Conservation (phyloP, 1,140 invertebrate species). For the Metopolophium dirhodum region DNA sequence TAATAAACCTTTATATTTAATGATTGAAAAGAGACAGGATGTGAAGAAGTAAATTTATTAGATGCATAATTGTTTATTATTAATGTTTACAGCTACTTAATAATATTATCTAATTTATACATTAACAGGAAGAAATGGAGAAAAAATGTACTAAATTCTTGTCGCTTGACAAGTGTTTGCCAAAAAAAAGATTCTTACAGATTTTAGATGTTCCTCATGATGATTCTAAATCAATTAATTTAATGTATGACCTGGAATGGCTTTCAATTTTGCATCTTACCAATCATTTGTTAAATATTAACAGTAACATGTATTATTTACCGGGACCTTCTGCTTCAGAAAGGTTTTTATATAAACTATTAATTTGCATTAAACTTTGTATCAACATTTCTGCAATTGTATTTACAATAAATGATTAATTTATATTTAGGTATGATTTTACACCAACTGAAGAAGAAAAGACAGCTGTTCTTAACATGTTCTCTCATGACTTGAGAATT, state of each 20-base stretch:
- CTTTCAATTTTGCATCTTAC: conserved; percentile 84
- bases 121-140: conserved; percentile 1
- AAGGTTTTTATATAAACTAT: conserved; percentile 65
- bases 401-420: neutral
- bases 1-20: neutral
- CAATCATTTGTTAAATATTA: conserved; percentile 84
- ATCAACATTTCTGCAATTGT: neutral
- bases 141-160: conserved; percentile 71
- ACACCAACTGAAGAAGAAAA: conserved; percentile 79
- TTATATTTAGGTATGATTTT: conserved; percentile 72
- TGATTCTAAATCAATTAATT: conserved; percentile 66
- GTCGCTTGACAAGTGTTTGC: conserved; percentile 95
- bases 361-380: neutral
- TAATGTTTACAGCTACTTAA: neutral
- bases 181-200: conserved; percentile 85
- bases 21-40: neutral
- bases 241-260: conserved; percentile 95
- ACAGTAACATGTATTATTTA: conserved; percentile 75
- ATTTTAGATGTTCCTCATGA: conserved; percentile 66
- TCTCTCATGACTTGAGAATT: conserved; percentile 68
- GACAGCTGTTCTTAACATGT: conserved; percentile 71
- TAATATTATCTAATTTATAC: neutral
- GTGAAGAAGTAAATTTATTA: neutral
- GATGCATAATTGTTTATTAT: neutral
- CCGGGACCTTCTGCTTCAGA: conserved; percentile 75